Percentiles rank a stretch among this genome's conserved stretches.
Conservation (phyloP, 2,113 vertebrate genomes). For the Arenaria interpres region DNA sequence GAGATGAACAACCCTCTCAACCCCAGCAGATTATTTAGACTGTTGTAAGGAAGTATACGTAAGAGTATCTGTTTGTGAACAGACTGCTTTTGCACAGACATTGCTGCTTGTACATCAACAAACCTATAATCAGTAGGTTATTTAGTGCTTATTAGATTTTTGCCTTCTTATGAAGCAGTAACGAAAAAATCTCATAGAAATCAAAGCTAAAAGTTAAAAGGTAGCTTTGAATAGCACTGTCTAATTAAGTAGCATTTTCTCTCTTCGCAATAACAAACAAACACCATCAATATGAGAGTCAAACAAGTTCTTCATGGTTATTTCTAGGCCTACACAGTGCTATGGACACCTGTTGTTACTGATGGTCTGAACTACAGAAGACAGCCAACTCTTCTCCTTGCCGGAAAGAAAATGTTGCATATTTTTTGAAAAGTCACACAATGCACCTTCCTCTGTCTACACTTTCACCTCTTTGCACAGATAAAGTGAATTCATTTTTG, state of each 20-base stretch:
- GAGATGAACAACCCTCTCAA: background rate
- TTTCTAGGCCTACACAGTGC: background rate
- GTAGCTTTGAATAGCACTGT: background rate
- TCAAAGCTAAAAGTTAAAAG: background rate
- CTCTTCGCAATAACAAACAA: background rate
- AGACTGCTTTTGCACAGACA: background rate
- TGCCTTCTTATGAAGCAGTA: background rate
- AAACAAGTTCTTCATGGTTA: background rate
- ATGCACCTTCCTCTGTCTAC: background rate
- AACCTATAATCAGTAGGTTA: background rate
- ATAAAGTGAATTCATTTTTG: background rate
- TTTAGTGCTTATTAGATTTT: background rate
- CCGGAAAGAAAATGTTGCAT: background rate
- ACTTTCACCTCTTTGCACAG: background rate
- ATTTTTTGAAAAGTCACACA: background rate
- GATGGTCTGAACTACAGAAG: background rate
- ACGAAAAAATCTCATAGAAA: background rate
- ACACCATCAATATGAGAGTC: background rate
- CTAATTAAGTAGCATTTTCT: background rate
- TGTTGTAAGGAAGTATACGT: background rate
- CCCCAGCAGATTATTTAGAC: background rate
- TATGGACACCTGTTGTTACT: background rate
- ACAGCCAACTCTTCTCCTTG: background rate
- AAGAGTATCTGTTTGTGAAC: background rate
- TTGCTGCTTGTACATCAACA: background rate